Evolutionary conservation across 2,888 invertebrate species (phyloP).

Genomic region (Hypsopygia costalis): DNA sequence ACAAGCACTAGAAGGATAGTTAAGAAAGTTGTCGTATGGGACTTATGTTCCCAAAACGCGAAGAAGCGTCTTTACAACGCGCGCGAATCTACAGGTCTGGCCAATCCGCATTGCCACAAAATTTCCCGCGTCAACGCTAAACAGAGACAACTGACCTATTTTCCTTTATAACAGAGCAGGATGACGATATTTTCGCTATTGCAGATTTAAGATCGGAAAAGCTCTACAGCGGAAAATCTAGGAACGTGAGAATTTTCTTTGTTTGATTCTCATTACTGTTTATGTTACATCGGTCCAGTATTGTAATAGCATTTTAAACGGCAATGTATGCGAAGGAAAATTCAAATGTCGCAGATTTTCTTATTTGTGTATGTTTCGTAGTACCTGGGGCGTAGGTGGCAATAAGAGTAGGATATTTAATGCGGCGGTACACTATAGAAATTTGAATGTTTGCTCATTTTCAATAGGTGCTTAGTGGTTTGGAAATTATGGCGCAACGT

Average conservation of each 20-base stretch:
- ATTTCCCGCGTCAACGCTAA: slow-evolving; percentile 53
- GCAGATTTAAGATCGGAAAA: slow-evolving; percentile 38
- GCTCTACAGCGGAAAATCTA: slow-evolving; percentile 28
- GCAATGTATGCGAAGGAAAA: not conserved
- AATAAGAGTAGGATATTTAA: too few species aligned
- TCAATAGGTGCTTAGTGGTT: too few species aligned
- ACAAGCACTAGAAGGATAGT: slow-evolving; percentile 15
- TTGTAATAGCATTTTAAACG: not conserved
- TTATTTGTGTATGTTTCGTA: not conserved
- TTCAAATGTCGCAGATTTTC: not conserved
- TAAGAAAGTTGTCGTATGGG: slow-evolving; percentile 5
- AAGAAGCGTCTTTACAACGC: slow-evolving; percentile 51
- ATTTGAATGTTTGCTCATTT: too few species aligned
- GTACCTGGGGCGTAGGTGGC: not conserved
- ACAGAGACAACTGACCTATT: slow-evolving; percentile 29
- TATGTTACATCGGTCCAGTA: not conserved
- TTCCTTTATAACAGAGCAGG: slow-evolving; percentile 29
- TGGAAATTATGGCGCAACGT: too few species aligned
- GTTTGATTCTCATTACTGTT: not conserved
- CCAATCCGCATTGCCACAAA: slow-evolving; percentile 42
- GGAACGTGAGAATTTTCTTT: not conserved
- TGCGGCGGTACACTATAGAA: too few species aligned
- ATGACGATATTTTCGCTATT: slow-evolving; percentile 24
- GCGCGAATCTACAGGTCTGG: slow-evolving; percentile 72
- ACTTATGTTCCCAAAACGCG: slow-evolving; percentile 1